Base-by-base conservation (phyloP, 2,113 vertebrate genomes). In the Hoplias malabaricus region DNA sequence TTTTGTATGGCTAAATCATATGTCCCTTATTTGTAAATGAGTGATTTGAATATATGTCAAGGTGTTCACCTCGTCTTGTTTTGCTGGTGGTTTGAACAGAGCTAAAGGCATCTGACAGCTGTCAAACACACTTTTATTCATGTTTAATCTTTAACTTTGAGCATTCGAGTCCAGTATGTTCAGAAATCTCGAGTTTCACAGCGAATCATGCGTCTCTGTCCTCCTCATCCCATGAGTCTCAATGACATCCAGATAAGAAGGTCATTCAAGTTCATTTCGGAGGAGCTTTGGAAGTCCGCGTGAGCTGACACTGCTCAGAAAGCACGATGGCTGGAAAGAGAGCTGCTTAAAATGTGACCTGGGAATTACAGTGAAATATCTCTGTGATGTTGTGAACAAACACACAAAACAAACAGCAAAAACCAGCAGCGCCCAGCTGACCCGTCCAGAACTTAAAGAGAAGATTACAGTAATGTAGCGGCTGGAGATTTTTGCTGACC, bases 181-280 rank as follows among this genome's bases (percentile, higher is more conserved):
- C 65, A 36, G 43, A 31, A 74, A 14, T 40, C 21, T 27, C 1
- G 19, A 54, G 65, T 74, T 74, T 78, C 70, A 74, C 80, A 78
- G 75, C 80, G 87, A 68, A 88, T 87, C 86, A 90, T 89, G 90
- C 84, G 85, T 76, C 86, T 33, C 31, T 5, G 11, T 16, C 86
- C 79, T 68, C 80, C 69, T 76, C 59, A 84, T n/a, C n/a, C 65
- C 78, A 84, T 69, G n/a, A n/a, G 75, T 85, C 85, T 43, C 84
- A 86, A 86, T 86, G 84, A 86, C 86, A 90, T 87, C 87, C 16
- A 82, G 66, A 53, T 68, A 69, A 73, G 48, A 40, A 59, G n/a
- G n/a, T n/a, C n/a, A n/a, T n/a, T n/a, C n/a, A 40, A 59, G 71
- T 77, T 69, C 33, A 27, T 65, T 81, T 80, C 65, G n/a, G 68